phyloP scores from a whole-genome alignment of 2,113 vertebrate genomes.

The Ranitomeya variabilis region DNA sequence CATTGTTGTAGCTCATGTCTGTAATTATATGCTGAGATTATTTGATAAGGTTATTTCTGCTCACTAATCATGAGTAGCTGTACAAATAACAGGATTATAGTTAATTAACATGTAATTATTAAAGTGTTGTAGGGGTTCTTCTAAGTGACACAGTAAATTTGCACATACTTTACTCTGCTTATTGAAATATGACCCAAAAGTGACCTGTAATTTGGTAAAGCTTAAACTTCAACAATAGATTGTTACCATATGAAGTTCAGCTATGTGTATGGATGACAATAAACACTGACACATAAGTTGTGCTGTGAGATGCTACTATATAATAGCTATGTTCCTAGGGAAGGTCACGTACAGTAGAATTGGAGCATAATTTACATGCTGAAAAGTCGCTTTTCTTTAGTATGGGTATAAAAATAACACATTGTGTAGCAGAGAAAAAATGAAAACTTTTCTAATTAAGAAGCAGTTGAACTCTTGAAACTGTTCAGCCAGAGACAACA shows the following conservation, averaged over 20 bases:
- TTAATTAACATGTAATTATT: not conserved
- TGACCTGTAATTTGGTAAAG: constrained; percentile 43
- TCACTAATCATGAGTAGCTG: not conserved
- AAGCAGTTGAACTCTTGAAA: not conserved
- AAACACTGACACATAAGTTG: not conserved
- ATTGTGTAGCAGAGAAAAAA: not conserved
- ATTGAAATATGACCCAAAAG: constrained; percentile 15
- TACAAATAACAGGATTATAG: not conserved
- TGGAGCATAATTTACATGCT: not conserved
- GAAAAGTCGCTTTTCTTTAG: not conserved
- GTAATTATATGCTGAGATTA: not conserved
- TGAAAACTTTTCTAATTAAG: not conserved
- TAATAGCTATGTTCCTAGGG: not conserved
- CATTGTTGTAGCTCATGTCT: not conserved
- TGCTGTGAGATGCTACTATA: not conserved
- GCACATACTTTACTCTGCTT: constrained; percentile 3
- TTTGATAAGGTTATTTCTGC: not conserved
- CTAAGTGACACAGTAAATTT: constrained; percentile 28
- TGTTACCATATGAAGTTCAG: constrained; percentile 45
- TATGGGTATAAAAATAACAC: not conserved
- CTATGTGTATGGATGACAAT: not conserved
- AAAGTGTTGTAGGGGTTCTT: not conserved
- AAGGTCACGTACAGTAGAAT: not conserved
- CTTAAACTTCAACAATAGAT: not conserved
- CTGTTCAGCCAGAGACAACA: too few relatives aligned